Conservation (phyloP, 2,113 vertebrate genomes). For the Hippocampus abdominalis region DNA sequence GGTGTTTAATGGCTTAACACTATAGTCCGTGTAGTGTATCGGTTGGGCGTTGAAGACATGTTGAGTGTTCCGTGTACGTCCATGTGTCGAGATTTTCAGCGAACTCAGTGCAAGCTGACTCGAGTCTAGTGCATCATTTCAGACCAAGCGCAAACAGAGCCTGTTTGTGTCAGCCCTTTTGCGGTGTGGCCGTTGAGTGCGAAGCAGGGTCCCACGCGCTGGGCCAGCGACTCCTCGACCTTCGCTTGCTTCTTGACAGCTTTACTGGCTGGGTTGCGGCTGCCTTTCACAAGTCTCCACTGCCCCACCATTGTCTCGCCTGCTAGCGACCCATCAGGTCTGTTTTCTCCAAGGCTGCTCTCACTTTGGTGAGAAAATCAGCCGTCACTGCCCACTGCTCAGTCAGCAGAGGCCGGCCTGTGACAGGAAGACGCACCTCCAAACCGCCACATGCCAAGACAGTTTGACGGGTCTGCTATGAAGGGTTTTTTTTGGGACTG, state of each 20-base stretch:
- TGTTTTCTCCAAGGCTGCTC: constrained; percentile 65
- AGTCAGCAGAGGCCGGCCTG: constrained; percentile 60
- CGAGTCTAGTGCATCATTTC: constrained; percentile 63
- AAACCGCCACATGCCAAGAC: constrained; percentile 53
- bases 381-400: constrained; percentile 52
- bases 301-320: constrained; percentile 47
- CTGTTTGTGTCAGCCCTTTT: constrained; percentile 67
- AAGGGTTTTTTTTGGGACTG: constrained; percentile 22
- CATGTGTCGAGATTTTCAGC: constrained; percentile 30
- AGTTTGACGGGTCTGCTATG: constrained; percentile 45
- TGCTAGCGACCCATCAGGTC: constrained; percentile 49
- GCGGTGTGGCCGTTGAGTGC: constrained; percentile 63
- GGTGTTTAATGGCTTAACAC: not conserved
- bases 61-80: constrained; percentile 1
- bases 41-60: not conserved
- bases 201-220: constrained; percentile 70
- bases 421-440: constrained; percentile 61
- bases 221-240: constrained; percentile 54
- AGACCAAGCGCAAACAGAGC: constrained; percentile 69
- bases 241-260: constrained; percentile 52
- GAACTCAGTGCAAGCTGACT: constrained; percentile 53
- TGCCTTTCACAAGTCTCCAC: constrained; percentile 52
- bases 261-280: constrained; percentile 44
- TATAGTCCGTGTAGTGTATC: not conserved
- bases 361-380: constrained; percentile 65